Conservation (phyloP, 1,140 invertebrate genomes). For the Fopius arisanus region DNA sequence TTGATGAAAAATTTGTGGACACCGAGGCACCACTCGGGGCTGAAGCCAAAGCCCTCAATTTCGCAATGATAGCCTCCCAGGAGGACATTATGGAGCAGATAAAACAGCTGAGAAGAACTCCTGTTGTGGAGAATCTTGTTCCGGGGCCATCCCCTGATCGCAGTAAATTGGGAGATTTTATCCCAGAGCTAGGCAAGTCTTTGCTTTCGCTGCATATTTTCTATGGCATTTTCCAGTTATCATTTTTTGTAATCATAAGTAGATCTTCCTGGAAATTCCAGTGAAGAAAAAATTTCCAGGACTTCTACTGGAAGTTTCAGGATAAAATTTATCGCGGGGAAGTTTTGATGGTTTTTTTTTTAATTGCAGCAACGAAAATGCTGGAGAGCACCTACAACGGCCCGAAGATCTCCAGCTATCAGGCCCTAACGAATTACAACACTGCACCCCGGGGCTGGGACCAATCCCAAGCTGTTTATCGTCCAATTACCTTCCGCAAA, state of each 20-base stretch:
- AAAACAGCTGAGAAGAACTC: conserved; percentile 50
- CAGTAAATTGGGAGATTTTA: conserved; percentile 38
- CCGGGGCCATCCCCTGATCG: conserved; percentile 42
- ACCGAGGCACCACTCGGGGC: conserved; percentile 36
- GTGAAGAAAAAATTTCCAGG: too few species aligned
- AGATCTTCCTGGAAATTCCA: too few species aligned
- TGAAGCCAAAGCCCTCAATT: conserved; percentile 44
- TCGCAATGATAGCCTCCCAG: conserved; percentile 52
- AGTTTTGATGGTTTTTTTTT: not conserved
- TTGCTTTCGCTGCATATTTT: not conserved
- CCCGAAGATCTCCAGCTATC: conserved; percentile 58
- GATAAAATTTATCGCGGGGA: not conserved
- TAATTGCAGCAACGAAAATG: conserved; percentile 47
- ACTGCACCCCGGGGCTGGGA: conserved; percentile 83
- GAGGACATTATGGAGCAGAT: conserved; percentile 51
- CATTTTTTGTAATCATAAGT: too few species aligned
- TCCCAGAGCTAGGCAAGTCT: conserved; percentile 49
- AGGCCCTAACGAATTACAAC: conserved; percentile 74
- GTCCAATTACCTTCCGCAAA: conserved; percentile 73
- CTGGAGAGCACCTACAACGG: conserved; percentile 53
- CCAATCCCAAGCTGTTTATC: conserved; percentile 70
- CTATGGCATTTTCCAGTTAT: too few species aligned
- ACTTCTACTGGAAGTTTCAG: not conserved
- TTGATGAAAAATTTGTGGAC: conserved; percentile 34
- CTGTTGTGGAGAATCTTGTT: conserved; percentile 53